Evolutionary conservation across 2,888 invertebrate genomes (phyloP).

Genomic region (Nomada hirtipes): DNA sequence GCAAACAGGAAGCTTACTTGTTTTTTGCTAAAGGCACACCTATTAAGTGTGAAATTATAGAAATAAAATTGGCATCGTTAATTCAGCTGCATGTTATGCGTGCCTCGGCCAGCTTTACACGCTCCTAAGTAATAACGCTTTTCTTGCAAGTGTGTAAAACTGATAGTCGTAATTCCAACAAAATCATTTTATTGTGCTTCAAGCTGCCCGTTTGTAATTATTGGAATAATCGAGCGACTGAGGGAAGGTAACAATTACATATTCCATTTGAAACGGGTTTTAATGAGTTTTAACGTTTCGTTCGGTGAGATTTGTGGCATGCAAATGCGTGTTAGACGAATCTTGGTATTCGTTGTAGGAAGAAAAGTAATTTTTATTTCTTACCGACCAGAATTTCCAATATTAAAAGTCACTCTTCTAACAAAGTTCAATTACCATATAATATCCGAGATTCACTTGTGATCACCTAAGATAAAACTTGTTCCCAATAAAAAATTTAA

Average conservation of each 20-base stretch:
- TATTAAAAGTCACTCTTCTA: too few relatives aligned
- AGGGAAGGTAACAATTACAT: slow-evolving; percentile 1
- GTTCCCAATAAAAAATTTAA: neutral
- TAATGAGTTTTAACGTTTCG: neutral
- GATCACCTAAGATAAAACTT: too few relatives aligned
- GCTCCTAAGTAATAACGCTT: neutral
- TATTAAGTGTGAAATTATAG: slow-evolving; percentile 26
- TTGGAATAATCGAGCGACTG: neutral
- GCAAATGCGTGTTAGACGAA: neutral
- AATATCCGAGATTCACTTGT: too few relatives aligned
- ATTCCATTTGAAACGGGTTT: neutral
- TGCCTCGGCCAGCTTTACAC: neutral
- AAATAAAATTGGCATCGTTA: slow-evolving; percentile 21
- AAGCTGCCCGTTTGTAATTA: slow-evolving; percentile 5
- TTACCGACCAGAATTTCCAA: too few relatives aligned
- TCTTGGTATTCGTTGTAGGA: too few relatives aligned
- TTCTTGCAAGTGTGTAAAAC: neutral
- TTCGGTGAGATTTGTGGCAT: neutral
- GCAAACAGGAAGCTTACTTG: neutral
- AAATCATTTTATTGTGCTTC: slow-evolving; percentile 10
- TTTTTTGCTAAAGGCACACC: neutral
- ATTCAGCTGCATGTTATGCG: slow-evolving; percentile 6
- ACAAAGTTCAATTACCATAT: too few relatives aligned
- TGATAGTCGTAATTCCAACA: slow-evolving; percentile 22
- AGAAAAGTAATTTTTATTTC: too few relatives aligned